Evolutionary conservation across 2,113 vertebrate genomes (phyloP), one percentile per base, ranked within the genome.

Genomic region (Xyliphius kryptos): DNA sequence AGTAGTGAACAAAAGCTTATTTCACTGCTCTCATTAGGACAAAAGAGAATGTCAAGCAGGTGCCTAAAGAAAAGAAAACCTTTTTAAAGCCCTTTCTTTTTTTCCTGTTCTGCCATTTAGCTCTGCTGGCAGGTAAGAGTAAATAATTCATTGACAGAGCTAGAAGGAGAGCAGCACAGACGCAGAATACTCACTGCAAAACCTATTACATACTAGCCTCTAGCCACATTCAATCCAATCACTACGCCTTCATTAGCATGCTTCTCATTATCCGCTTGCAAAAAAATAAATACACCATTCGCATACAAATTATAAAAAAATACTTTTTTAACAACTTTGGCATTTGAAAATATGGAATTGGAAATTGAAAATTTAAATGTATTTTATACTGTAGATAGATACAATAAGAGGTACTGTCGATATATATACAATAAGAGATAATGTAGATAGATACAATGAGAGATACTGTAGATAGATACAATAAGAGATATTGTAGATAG

Each of bases 131-230:
- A 72, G 63, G 63, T 66, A 59, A 43, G 41, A 19, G 56, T 74
- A 61, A 75, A 77, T 71, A 66, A 77, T 73, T 77, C 14, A 73
- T 75, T 61, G 49, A 8, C 57, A 51, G 58, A 44, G 58, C 62
- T 74, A 46, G 37, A 57, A 54, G 58, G 53, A 49, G 47, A 49
- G 61, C 53, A 46, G 63, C 54, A 41, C 53, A 63, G 60, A 73
- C 59, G 58, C 47, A 57, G 61, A 71, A 50, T 52, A 7, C 46
- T 70, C 56, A 52, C 56, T 56, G 67, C 62, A 55, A 50, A 68
- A 40, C 61, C 52, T 47, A 68, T 67, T 66, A 68, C 57, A 55
- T 50, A 20, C 66, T 68, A 55, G 49, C 67, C 69, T 63, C 64
- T 12, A 65, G 58, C 70, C 43, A 61, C 50, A 56, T 20, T 69